These are phyloP conservation scores for Druceiella hillmani DNA, from an alignment of 2,888 invertebrate species.

Conservation along the genomic window DNA sequence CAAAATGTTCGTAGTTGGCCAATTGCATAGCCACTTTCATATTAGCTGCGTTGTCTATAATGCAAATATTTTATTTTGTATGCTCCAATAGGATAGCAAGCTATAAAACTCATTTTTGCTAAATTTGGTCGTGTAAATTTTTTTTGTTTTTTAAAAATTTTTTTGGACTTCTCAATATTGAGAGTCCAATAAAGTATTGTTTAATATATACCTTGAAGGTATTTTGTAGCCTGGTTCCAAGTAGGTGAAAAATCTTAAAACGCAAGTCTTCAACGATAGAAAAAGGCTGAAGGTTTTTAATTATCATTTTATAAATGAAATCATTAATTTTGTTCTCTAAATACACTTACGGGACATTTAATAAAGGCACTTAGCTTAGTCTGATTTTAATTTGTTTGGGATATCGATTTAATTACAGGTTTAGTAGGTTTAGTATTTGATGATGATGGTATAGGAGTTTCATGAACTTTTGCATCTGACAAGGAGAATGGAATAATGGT, in stretches of 20 bases:
- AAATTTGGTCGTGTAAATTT: slow-evolving; percentile 23
- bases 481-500: slow-evolving; percentile 17
- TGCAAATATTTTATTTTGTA: slow-evolving; percentile 23
- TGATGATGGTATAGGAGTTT: slow-evolving; percentile 16
- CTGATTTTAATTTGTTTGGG: slow-evolving; percentile 12
- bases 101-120: too few species aligned
- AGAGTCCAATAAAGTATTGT: slow-evolving; percentile 22
- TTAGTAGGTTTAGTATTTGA: slow-evolving; percentile 14
- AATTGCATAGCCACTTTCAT: slow-evolving; percentile 26
- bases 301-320: slow-evolving; percentile 22
- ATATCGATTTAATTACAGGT: slow-evolving; percentile 14
- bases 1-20: slow-evolving; percentile 24
- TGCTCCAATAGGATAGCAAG: slow-evolving; percentile 19
- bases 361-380: slow-evolving; percentile 20
- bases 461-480: slow-evolving; percentile 19
- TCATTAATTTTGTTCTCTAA: slow-evolving; percentile 21
- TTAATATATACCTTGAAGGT: slow-evolving; percentile 22
- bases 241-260: slow-evolving; percentile 23
- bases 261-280: slow-evolving; percentile 23
- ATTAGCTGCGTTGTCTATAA: slow-evolving; percentile 27
- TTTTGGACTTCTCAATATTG: slow-evolving; percentile 17
- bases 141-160: too few species aligned
- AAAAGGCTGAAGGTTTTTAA: slow-evolving; percentile 23
- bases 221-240: slow-evolving; percentile 25
- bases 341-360: slow-evolving; percentile 21